Conservation (phyloP, 2,113 vertebrate species). For the Cervus canadensis region DNA sequence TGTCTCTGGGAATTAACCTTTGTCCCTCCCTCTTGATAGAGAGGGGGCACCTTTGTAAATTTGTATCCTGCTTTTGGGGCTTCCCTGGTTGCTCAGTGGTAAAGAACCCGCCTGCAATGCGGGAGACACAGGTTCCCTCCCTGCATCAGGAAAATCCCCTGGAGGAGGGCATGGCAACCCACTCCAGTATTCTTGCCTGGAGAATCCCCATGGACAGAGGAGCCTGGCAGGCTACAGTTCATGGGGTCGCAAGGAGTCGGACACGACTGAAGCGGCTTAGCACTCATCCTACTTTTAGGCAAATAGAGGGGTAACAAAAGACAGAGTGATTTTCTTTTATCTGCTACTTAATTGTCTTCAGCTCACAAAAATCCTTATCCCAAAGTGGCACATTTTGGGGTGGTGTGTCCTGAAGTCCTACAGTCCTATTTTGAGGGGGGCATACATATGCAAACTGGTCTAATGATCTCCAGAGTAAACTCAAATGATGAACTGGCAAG, state of each 20-base stretch:
- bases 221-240: neutral
- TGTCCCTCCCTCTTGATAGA: neutral
- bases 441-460: neutral
- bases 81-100: neutral
- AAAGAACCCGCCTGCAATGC: neutral
- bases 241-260: neutral
- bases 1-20: neutral
- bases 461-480: neutral
- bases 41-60: neutral
- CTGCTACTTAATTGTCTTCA: neutral
- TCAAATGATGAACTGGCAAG: neutral
- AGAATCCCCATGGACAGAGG: neutral
- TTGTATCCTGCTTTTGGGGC: neutral
- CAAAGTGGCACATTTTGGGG: neutral
- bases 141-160: neutral
- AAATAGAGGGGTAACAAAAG: neutral
- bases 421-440: neutral
- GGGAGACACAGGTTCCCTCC: neutral
- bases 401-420: neutral
- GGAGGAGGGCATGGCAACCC: neutral
- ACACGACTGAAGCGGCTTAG: neutral
- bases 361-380: neutral
- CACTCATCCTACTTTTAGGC: neutral
- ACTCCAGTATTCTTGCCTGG: neutral
- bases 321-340: neutral